These are phyloP conservation scores for Catocala nupta DNA, from an alignment of 2,888 invertebrate genomes.

Conservation along the genomic window DNA sequence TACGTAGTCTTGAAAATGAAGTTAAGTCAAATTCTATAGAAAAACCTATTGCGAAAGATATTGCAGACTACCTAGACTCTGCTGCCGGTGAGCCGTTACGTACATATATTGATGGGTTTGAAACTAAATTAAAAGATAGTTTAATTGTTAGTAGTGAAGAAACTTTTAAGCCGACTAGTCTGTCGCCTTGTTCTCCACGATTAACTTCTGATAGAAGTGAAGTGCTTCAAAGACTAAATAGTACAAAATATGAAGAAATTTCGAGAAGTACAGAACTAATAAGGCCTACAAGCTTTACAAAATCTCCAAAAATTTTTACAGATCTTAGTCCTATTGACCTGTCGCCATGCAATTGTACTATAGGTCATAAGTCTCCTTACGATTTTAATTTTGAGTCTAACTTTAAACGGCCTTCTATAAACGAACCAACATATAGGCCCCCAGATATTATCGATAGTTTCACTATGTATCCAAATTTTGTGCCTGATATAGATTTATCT, in stretches of 20 bases:
- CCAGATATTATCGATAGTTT: constrained; percentile 83
- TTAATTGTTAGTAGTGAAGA: constrained; percentile 52
- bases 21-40: constrained; percentile 37
- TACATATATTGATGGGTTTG: constrained; percentile 81
- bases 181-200: constrained; percentile 51
- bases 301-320: constrained; percentile 59
- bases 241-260: constrained; percentile 58
- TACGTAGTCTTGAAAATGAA: constrained; percentile 43
- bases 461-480: constrained; percentile 82
- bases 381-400: constrained; percentile 68
- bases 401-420: constrained; percentile 61
- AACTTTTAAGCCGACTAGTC: constrained; percentile 49
- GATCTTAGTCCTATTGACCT: constrained; percentile 77
- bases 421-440: constrained; percentile 63
- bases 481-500: constrained; percentile 83
- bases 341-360: constrained; percentile 68
- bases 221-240: constrained; percentile 63
- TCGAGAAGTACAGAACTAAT: constrained; percentile 55
- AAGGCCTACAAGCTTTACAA: constrained; percentile 60
- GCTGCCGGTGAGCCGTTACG: constrained; percentile 78
- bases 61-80: constrained; percentile 76
- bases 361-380: constrained; percentile 59
- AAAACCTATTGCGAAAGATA: constrained; percentile 63
- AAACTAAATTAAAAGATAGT: constrained; percentile 72
- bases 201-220: constrained; percentile 60